Base-by-base conservation (phyloP, 2,113 vertebrate genomes). In the Trematomus loennbergii region DNA sequence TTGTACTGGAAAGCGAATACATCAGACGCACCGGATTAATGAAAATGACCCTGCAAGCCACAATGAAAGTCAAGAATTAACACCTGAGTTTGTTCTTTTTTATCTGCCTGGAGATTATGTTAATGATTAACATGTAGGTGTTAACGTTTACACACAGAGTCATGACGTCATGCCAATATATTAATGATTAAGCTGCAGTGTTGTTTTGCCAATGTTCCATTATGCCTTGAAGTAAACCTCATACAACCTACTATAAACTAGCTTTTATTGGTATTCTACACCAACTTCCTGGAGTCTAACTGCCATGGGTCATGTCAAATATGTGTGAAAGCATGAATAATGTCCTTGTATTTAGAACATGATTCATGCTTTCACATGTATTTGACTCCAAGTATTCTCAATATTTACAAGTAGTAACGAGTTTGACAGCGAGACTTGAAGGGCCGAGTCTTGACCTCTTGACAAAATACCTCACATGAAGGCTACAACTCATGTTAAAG, bases 71-170 rank as follows among this genome's bases (percentile, higher is more conserved):
- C 36, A 46, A 46, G 12, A 9, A 10, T n/a, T 54, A 49, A 40
- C 76, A 29, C 25, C 36, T 18, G 17, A 58, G 55, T 81, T 85
- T 72, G 73, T 48, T 73, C 77, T 22, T 60, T 74, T 22, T 4
- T 60, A 85, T 85, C 79, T 50, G 54, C 18, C 12, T 36, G 29
- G 40, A 61, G 45, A 50, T 57, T 53, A 18, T 25, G 67, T 82
- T 78, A 78, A 78, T 78, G 25, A 78, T 78, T 77, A 85, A 63
- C 45, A 67, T 11, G 8, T 15, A 52, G 46, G 36, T 4, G 61
- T 6, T 5, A 55, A 46, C 48, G 66, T 9, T 63, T n/a, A 48
- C 0, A 18, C 4, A 22, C 15, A 55, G 17, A 43, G 10, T 22
- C 5, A 55, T 57, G 1, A 43, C 11, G 22, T 29, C 0, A 45